Evolutionary conservation across 2,113 vertebrate species (phyloP).

Genomic region (Hippopotamus amphibius): DNA sequence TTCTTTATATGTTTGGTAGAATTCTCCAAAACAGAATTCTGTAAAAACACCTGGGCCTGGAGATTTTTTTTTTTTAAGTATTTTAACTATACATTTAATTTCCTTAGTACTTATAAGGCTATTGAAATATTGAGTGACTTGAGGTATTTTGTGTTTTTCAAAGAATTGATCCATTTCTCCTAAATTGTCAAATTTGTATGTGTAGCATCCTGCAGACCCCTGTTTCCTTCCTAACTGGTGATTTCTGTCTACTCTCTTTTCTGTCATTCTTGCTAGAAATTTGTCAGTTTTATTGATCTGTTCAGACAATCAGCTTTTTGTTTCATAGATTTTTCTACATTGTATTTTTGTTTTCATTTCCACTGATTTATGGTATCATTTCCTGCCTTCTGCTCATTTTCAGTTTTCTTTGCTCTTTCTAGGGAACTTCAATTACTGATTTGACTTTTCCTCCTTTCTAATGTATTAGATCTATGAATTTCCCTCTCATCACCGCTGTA

Average conservation of each 20-base stretch:
- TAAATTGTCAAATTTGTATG: background rate
- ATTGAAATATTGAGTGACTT: background rate
- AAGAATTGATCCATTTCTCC: background rate
- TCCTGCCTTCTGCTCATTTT: background rate
- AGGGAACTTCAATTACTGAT: background rate
- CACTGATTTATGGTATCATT: background rate
- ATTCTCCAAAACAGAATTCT: background rate
- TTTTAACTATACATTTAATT: background rate
- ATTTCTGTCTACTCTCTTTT: background rate
- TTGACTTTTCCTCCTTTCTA: background rate
- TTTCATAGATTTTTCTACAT: background rate
- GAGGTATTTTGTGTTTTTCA: background rate
- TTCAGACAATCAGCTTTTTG: background rate
- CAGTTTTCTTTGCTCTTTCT: background rate
- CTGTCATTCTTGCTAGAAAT: background rate
- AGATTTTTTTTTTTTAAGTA: background rate
- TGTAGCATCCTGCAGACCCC: background rate
- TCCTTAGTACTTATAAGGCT: background rate
- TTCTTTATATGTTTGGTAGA: background rate
- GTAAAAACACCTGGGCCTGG: background rate
- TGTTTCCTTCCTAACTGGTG: background rate
- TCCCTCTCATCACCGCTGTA: background rate
- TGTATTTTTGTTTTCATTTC: background rate
- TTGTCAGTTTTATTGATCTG: background rate
- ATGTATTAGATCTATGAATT: background rate